Base-by-base conservation (phyloP, 2,797 vertebrate genomes). In the Anniella stebbinsi region DNA sequence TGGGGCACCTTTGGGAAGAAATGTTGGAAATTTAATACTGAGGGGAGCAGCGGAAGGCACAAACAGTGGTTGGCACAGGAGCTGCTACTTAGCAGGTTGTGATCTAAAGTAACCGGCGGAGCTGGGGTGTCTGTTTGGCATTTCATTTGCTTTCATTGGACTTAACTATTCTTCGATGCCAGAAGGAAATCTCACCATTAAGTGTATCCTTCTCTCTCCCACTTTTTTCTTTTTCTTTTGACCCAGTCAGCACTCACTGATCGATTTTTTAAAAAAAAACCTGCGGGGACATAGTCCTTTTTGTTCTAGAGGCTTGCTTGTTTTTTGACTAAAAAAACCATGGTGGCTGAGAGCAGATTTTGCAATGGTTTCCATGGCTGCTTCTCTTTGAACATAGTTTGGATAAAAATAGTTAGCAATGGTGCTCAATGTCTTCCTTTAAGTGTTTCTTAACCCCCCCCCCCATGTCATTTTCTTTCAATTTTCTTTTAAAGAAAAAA, bases 91-190 rank as follows among this genome's bases (percentile, higher is more conserved):
- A 90, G 89, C 92, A 90, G 33, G 72, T 88, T 80, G 82, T 86
- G 89, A 90, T 93, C 90, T 82, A 4, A 66, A 87, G 93, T 90
- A 91, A 92, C 93, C 80, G 48, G 94, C 90, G 66, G 67, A 33
- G 91, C 93, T 95, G 95, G 90, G 54, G 93, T 92, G 83, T 93
- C 94, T 93, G 36, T 93, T 90, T 95, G 93, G 94, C 91, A 92
- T 95, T 84, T 95, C 91, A 94, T 94, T 94, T 96, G 95, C 88
- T 94, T 95, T 95, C 88, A 91, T 93, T 95, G 96, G 93, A 87
- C 90, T 91, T 93, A 89, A 41, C 90, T 84, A 7, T 0, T 51
- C 87, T 90, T 93, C 93, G 93, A 95, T 96, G 95, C 92, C 41
- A 95, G 88, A 72, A 92, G 91, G 48, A 93, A 80, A 88, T 90